Percentiles rank a stretch among this genome's conserved stretches.
phyloP scores from a whole-genome alignment of 2,888 invertebrate species.

The Pelosia muscerda region DNA sequence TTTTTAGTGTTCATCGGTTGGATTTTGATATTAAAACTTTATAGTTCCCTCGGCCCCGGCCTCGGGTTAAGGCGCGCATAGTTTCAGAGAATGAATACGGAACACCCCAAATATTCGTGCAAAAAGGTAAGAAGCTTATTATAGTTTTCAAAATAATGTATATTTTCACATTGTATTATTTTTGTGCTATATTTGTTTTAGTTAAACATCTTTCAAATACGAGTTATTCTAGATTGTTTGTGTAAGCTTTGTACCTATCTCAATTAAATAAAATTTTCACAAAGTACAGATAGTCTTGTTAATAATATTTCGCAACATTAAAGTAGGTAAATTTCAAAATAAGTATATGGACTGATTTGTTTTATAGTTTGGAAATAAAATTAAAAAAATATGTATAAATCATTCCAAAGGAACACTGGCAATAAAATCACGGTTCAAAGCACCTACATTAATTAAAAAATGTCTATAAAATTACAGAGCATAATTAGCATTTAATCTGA shows the following conservation, averaged over 20 bases:
- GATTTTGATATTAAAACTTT: not conserved
- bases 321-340: no score
- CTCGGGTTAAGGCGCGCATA: slow-evolving; percentile 1
- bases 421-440: slow-evolving; percentile 25
- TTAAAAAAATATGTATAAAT: slow-evolving; percentile 6
- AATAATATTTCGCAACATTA: no score
- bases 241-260: no score
- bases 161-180: not conserved
- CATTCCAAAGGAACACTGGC: slow-evolving; percentile 18
- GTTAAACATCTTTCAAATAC: not conserved
- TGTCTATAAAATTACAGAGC: slow-evolving; percentile 40
- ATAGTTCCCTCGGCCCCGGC: not conserved
- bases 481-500: slow-evolving; percentile 46
- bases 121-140: not conserved
- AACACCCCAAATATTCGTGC: not conserved
- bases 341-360: no score
- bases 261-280: not conserved
- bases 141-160: not conserved
- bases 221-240: not conserved
- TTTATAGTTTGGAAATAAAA: slow-evolving; percentile 2
- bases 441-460: slow-evolving; percentile 37
- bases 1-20: not conserved
- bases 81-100: no score
- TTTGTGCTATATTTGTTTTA: not conserved
- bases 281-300: no score